Evolutionary conservation across 1,140 invertebrate species (phyloP), one percentile per base, ranked within the genome.

Genomic region (Drosophila santomea): DNA sequence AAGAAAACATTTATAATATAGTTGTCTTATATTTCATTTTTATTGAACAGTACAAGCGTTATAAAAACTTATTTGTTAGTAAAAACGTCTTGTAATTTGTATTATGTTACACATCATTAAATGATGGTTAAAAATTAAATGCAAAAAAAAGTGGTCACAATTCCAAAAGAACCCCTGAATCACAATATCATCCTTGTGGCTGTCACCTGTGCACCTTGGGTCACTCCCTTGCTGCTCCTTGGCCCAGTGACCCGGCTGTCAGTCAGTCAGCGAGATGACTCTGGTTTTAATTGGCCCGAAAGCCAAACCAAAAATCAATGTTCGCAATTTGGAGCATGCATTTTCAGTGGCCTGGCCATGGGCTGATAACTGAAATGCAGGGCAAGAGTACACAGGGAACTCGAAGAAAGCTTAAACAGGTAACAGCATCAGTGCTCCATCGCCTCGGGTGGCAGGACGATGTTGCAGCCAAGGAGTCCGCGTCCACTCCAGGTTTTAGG

Each of bases 381-480:
- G 57, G 35, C 38, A 61, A 44, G 32, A 41, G 23, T 66, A 63
- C 59, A 66, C 25, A 43, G 54, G 54, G 36, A 32, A 59, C 23
- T 66, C 58, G 14, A 43, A 28, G 3, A 36, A 23, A 15, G 14
- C 20, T 23, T 78, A 51, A 39, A 50, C 47, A 10, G 20, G 1
- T 35, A 43, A 5, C 44, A 48, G 71, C 66, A 44, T 58, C 72
- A 77, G 55, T 74, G 56, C 63, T 94, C 93, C 69, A 94, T 92
- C 55, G 72, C 58, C 68, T 94, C 94, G 25, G 93, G 61, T 5
- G 93, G 58, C 17, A 94, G 93, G 54, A 95, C 82, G 75, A 96
- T 94, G 78, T 96, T 96, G 89, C 96, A 97, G 1, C 96, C 96
- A 2, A 97, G 92, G n/a, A 97, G 92, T 2, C 96, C 96, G 74